Percentiles rank a stretch among this genome's conserved stretches.
phyloP scores from a whole-genome alignment of 2,113 vertebrate genomes.

The Ploceus nigricollis region DNA sequence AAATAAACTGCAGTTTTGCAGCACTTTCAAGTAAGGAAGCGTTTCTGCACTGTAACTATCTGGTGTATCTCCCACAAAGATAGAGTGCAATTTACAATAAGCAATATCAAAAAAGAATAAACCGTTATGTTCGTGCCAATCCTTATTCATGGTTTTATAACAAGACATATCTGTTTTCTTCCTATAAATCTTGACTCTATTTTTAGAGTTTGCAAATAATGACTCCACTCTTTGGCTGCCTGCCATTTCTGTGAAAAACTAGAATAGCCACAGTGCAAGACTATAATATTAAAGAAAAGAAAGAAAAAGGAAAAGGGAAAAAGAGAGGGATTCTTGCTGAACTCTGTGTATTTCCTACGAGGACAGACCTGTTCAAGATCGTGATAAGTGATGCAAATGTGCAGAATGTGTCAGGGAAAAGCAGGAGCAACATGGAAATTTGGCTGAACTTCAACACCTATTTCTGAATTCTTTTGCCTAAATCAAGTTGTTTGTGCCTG shows the following conservation, averaged over 20 bases:
- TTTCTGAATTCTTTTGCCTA: background rate
- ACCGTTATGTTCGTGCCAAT: constrained; percentile 74
- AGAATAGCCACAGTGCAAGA: constrained; percentile 63
- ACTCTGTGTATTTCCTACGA: background rate
- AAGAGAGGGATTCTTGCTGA: background rate
- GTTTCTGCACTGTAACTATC: constrained; percentile 59
- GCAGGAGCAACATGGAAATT: background rate
- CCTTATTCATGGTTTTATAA: constrained; percentile 80
- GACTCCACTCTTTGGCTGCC: constrained; percentile 77
- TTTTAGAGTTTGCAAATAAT: constrained; percentile 82
- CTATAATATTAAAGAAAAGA: constrained; percentile 20
- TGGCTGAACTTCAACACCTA: background rate
- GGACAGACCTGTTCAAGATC: background rate
- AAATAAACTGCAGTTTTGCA: constrained; percentile 62
- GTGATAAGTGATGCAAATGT: background rate
- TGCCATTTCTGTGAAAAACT: constrained; percentile 76
- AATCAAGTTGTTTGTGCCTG: background rate
- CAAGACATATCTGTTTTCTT: constrained; percentile 79
- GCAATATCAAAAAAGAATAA: constrained; percentile 75
- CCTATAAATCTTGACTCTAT: constrained; percentile 80
- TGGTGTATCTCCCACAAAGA: constrained; percentile 63
- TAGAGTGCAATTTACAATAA: constrained; percentile 74
- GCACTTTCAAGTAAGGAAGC: constrained; percentile 58
- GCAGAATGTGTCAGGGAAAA: background rate
- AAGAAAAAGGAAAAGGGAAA: background rate